Percentiles rank a stretch among this genome's conserved stretches.
These are phyloP conservation scores for Seriola dumerili DNA, from an alignment of 2,113 vertebrate genomes.

Conservation along the genomic window DNA sequence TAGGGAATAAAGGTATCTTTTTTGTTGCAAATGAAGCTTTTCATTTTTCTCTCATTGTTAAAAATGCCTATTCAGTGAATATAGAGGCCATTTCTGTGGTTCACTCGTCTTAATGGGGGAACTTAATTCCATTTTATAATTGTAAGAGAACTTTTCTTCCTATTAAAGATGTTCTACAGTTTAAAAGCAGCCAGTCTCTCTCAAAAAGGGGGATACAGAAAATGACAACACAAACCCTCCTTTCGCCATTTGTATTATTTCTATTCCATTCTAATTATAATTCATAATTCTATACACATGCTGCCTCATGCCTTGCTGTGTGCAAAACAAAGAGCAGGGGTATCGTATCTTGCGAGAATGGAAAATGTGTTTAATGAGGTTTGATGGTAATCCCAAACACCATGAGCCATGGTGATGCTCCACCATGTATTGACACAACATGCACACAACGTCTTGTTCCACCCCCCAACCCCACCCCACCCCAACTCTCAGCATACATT, in stretches of 20 bases:
- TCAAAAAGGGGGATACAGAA: neutral
- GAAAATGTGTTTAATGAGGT: constrained; percentile 38
- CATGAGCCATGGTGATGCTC: neutral
- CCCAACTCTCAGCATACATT: constrained; percentile 11
- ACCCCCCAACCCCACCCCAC: neutral
- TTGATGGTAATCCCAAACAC: constrained; percentile 13
- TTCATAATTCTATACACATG: neutral
- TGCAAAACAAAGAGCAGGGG: constrained; percentile 12
- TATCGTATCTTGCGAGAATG: neutral
- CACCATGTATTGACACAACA: constrained; percentile 23
- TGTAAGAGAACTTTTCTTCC: neutral
- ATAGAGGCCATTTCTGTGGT: neutral
- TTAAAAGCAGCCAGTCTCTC: neutral
- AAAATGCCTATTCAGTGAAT: neutral
- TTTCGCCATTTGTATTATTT: neutral
- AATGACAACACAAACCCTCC: neutral
- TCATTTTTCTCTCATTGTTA: neutral
- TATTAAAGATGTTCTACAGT: neutral
- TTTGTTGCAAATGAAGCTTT: neutral
- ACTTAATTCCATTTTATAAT: neutral
- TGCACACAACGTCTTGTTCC: neutral
- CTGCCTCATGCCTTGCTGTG: neutral
- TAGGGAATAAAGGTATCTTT: neutral
- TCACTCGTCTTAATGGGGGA: neutral
- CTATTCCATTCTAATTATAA: constrained; percentile 13